phyloP scores from a whole-genome alignment of 2,888 invertebrate genomes.

The Sarcophaga caerulescens region DNA sequence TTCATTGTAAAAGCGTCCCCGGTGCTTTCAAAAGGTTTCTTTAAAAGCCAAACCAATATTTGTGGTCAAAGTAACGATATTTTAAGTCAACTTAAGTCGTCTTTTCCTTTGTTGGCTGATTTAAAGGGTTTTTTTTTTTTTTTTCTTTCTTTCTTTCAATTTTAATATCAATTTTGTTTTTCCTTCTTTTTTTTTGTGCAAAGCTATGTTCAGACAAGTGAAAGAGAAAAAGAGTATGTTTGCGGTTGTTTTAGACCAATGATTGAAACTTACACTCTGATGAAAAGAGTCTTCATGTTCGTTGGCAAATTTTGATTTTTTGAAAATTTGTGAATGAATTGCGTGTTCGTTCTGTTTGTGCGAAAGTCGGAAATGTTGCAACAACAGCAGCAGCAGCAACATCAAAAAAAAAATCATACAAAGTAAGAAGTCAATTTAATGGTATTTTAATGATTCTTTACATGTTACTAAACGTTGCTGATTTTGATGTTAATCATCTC shows the following conservation, averaged over 20 bases:
- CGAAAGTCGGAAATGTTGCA: conserved; percentile 25
- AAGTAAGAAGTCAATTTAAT: conserved; percentile 55
- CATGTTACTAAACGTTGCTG: conserved; percentile 55
- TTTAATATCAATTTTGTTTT: neutral
- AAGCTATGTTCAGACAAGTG: no score
- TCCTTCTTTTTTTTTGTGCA: neutral
- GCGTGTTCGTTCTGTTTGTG: conserved; percentile 54
- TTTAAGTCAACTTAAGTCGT: conserved; percentile 36
- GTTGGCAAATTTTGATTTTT: neutral
- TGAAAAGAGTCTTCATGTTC: no score
- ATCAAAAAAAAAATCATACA: conserved; percentile 10
- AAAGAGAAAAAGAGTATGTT: neutral
- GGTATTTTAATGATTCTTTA: conserved; percentile 57
- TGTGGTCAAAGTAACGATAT: conserved; percentile 51
- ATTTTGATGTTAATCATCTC: conserved; percentile 50
- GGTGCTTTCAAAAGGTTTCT: conserved; percentile 58
- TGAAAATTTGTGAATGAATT: conserved; percentile 51
- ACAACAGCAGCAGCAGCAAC: no score
- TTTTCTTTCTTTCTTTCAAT: neutral
- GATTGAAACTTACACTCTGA: neutral
- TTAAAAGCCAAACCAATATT: conserved; percentile 44
- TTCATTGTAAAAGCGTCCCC: neutral
- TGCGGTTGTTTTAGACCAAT: conserved; percentile 18
- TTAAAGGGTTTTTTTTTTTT: neutral
- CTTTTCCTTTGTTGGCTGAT: no score